Evolutionary conservation across 2,888 invertebrate species (phyloP), one percentile per base, ranked within the genome.

Genomic region (Caenorhabditis afra): DNA sequence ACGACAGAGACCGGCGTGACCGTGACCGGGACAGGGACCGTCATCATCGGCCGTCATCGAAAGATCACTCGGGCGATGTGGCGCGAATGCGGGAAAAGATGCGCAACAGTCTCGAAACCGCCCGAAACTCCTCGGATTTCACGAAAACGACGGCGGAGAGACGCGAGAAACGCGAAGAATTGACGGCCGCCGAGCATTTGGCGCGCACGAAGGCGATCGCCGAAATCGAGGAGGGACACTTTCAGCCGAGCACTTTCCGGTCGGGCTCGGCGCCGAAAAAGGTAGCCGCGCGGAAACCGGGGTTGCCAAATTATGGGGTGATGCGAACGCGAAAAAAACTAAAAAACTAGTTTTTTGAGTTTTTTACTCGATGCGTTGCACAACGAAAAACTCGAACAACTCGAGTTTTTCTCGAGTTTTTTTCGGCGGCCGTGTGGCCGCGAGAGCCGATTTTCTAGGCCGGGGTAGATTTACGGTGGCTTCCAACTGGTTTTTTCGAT

Each of bases 61-160:
- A 73, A 49, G 73, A 73, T 45, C 50, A 73, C 50, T 73, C 73
- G 8, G 50, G 44, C 49, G 71, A 74, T 22, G 62, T 79, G 11
- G 29, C 73, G 23, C 58, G 44, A 65, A 79, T 79, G 79, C 64
- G 61, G n/a, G 79, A 74, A 37, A 79, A 74, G 23, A 79, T 79
- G 79, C 35, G 74, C 7, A 39, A 3, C 12, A 61, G 23, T 7
- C 52, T 79, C 53, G 70, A 79, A 14, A n/a, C 16, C 12, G 76
- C 68, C 7, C 16, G 68, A 57, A 62, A 47, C 22, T 59, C 12
- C 10, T 41, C 70, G 18, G 16, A 55, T 39, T 58, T 37, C n/a
- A 7, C 29, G 29, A 7, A 29, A 29, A 29, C 29, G 29, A 0
- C 64, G 5, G 20, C 50, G 23, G 22, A 61, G 57, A 49, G 49